Percentiles rank a stretch among this genome's conserved stretches.
These are phyloP conservation scores for Araneus ventricosus DNA, from an alignment of 1,140 invertebrate genomes.

Conservation along the genomic window DNA sequence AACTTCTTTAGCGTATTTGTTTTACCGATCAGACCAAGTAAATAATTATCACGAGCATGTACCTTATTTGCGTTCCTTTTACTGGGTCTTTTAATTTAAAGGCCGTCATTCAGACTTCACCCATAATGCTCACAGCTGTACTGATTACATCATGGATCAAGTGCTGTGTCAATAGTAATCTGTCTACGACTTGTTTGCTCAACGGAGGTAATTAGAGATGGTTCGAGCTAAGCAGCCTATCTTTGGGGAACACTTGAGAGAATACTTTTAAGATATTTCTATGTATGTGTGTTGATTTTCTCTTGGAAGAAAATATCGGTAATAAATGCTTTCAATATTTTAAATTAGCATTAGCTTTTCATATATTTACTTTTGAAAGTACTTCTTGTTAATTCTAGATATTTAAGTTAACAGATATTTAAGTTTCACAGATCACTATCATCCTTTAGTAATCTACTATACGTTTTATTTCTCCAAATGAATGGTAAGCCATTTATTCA, in stretches of 20 bases:
- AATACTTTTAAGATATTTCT: too few relatives aligned
- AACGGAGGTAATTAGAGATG: constrained; percentile 28
- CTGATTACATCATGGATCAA: constrained; percentile 38
- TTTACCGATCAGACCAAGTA: neutral
- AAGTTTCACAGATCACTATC: too few relatives aligned
- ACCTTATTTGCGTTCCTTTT: constrained; percentile 16
- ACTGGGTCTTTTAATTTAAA: constrained; percentile 20
- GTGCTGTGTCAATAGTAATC: constrained; percentile 54
- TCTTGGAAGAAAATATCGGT: too few relatives aligned
- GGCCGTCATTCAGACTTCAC: constrained; percentile 17
- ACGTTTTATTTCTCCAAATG: too few relatives aligned
- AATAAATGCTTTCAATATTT: too few relatives aligned
- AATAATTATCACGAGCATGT: neutral
- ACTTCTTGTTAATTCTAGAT: too few relatives aligned
- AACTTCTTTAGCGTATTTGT: neutral
- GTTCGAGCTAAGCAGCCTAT: neutral
- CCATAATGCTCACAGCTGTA: neutral
- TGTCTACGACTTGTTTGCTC: constrained; percentile 36
- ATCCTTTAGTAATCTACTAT: too few relatives aligned
- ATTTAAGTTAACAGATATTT: too few relatives aligned
- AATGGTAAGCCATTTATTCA: too few relatives aligned
- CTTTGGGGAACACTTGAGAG: neutral
- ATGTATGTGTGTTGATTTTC: too few relatives aligned
- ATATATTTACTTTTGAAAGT: too few relatives aligned
- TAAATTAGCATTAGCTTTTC: too few relatives aligned